These are phyloP conservation scores for Arbacia lixula DNA, from an alignment of 53 echinoderm and acorn worm genomes.

Conservation along the genomic window DNA sequence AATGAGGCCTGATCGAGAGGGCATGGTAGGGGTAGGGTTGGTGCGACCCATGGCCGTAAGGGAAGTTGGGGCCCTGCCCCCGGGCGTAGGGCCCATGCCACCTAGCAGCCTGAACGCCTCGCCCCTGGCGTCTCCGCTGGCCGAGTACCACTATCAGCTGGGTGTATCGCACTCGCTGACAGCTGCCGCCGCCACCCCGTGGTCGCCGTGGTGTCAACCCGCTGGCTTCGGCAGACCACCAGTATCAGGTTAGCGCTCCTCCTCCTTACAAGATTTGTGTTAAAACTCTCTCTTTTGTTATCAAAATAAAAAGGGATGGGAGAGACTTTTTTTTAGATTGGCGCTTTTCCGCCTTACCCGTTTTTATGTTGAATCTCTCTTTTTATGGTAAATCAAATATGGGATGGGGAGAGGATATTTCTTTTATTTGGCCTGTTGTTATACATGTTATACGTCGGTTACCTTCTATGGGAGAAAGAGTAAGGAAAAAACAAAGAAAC, in stretches of 20 bases:
- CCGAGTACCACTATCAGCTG: constrained; percentile 47
- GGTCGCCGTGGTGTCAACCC: constrained; percentile 70
- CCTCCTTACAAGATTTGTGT: too few relatives aligned
- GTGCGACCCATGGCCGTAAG: constrained; percentile 45
- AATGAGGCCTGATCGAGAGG: constrained; percentile 26
- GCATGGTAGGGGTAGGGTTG: constrained; percentile 30
- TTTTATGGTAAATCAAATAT: too few relatives aligned
- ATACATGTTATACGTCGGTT: too few relatives aligned
- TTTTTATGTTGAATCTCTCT: background rate
- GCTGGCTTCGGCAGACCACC: constrained; percentile 54
- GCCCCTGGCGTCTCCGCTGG: constrained; percentile 38
- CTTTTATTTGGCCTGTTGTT: too few relatives aligned
- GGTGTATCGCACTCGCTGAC: constrained; percentile 39
- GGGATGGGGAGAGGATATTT: too few relatives aligned
- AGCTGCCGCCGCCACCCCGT: constrained; percentile 55
- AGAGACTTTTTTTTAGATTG: background rate
- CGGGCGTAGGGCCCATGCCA: background rate
- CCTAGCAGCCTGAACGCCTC: constrained; percentile 7
- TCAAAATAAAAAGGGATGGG: too few relatives aligned
- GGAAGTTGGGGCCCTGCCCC: constrained; percentile 31
- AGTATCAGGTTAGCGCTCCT: constrained; percentile 50
- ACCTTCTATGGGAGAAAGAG: too few relatives aligned
- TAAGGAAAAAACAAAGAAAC: too few relatives aligned
- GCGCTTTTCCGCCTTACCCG: background rate
- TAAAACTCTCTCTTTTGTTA: background rate